Evolutionary conservation across 23 tunicate genomes (phyloP).

Genomic region (Phallusia fumigata): DNA sequence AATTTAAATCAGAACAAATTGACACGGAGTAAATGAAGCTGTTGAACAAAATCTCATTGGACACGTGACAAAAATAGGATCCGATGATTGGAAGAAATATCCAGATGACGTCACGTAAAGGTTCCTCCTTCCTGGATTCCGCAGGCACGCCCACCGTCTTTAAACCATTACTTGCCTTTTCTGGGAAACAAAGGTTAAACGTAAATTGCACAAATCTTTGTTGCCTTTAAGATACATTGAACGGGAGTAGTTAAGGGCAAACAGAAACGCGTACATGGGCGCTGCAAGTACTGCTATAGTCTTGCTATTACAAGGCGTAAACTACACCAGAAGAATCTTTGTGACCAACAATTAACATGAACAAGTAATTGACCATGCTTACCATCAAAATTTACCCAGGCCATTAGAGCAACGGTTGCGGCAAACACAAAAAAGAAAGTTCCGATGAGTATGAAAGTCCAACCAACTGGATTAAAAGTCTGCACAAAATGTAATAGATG

Average conservation of each 20-base stretch:
- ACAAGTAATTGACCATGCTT: too few species aligned
- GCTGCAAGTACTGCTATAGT: too few species aligned
- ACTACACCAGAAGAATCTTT: too few species aligned
- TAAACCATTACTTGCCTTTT: not conserved
- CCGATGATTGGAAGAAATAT: slow-evolving; percentile 14
- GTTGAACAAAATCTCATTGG: slow-evolving; percentile 16
- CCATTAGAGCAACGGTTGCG: not conserved
- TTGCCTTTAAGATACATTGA: too few species aligned
- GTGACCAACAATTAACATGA: too few species aligned
- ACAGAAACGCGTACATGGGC: too few species aligned
- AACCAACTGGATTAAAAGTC: slow-evolving; percentile 16
- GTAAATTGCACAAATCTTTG: too few species aligned
- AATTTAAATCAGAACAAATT: slow-evolving; percentile 27
- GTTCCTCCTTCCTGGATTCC: slow-evolving; percentile 35
- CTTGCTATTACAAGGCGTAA: too few species aligned
- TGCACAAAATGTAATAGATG: too few species aligned
- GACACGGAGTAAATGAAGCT: slow-evolving; percentile 29
- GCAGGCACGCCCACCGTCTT: not conserved
- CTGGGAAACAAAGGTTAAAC: not conserved
- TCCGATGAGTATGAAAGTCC: slow-evolving; percentile 15
- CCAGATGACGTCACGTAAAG: slow-evolving; percentile 14
- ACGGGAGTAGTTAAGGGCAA: too few species aligned
- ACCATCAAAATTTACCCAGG: not conserved
- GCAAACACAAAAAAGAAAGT: not conserved
- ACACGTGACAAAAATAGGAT: slow-evolving; percentile 24